Conservation (phyloP, 2,113 vertebrate species). For the Egretta garzetta region DNA sequence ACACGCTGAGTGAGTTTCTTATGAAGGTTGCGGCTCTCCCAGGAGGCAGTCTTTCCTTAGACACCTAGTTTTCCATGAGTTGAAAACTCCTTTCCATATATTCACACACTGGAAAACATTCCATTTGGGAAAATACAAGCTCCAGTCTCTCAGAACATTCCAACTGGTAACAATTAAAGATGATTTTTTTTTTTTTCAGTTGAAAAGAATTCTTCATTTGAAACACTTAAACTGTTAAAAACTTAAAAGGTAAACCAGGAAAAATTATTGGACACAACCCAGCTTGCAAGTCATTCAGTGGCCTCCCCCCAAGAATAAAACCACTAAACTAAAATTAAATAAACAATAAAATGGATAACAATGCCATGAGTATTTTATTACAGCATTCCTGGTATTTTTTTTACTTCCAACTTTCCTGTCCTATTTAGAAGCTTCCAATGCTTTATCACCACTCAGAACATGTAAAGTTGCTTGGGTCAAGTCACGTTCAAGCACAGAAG, state of each 20-base stretch:
- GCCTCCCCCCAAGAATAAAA: background rate
- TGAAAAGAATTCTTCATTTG: background rate
- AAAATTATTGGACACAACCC: background rate
- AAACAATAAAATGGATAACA: background rate
- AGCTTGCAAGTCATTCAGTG: background rate
- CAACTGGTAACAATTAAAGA: background rate
- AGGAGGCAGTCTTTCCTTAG: background rate
- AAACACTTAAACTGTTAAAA: background rate
- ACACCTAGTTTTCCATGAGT: background rate
- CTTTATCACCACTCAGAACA: background rate
- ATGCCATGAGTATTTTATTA: background rate
- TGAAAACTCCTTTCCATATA: background rate
- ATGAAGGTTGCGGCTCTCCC: background rate
- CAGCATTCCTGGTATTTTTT: background rate
- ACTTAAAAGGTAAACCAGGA: background rate
- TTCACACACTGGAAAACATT: background rate
- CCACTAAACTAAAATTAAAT: background rate
- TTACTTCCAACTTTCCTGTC: background rate
- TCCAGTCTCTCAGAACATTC: background rate
- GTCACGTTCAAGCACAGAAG: rapidly evolving
- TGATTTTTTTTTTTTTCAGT: background rate
- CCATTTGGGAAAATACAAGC: background rate
- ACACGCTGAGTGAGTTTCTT: background rate
- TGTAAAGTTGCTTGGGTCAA: background rate
- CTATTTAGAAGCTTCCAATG: background rate